Evolutionary conservation across 2,113 vertebrate genomes (phyloP).

Genomic region (Chauna torquata): DNA sequence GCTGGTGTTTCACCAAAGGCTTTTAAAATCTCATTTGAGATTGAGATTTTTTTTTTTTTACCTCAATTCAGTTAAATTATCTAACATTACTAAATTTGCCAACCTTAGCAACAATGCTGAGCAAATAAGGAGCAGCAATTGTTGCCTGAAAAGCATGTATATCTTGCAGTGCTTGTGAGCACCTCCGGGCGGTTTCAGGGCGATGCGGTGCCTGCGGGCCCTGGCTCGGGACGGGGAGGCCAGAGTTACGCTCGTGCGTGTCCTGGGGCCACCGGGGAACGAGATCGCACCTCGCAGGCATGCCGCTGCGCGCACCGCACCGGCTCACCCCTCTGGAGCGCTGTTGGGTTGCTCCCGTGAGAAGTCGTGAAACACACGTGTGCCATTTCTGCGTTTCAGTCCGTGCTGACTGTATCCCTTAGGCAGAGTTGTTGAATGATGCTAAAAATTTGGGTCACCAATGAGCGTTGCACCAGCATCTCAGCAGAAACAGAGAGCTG

Average conservation of each 20-base stretch:
- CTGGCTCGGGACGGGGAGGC: not conserved
- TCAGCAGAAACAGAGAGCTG: not conserved
- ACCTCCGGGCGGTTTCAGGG: not conserved
- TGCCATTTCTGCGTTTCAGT: not conserved
- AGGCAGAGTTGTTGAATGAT: not conserved
- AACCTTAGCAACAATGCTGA: not conserved
- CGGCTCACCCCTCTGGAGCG: not conserved
- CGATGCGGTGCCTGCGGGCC: not conserved
- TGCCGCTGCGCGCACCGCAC: rapidly evolving
- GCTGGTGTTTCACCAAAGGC: not conserved
- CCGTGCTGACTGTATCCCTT: not conserved
- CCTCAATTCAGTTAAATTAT: not conserved
- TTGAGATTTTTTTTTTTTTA: not conserved
- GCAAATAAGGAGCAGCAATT: not conserved
- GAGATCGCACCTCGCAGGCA: not conserved
- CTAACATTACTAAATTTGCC: not conserved
- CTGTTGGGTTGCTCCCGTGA: not conserved
- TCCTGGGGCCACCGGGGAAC: not conserved
- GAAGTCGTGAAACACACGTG: not conserved
- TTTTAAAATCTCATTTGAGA: not conserved
- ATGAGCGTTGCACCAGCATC: not conserved
- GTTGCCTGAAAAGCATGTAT: not conserved
- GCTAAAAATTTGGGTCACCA: not conserved
- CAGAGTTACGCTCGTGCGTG: not conserved
- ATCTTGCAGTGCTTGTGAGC: not conserved